These are phyloP conservation scores for Chelon labrosus DNA, from an alignment of 2,797 vertebrate genomes.

Conservation along the genomic window DNA sequence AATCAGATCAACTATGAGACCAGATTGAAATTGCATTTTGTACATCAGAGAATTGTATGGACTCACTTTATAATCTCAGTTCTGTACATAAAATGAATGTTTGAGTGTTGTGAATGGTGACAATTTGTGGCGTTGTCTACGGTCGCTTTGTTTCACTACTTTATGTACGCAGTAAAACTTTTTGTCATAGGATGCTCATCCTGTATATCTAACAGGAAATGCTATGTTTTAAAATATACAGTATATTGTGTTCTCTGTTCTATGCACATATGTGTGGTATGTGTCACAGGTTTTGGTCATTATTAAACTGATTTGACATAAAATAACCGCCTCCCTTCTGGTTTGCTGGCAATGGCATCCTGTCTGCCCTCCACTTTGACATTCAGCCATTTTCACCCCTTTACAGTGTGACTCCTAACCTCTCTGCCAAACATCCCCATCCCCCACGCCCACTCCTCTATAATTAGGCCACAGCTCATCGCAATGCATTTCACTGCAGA, in stretches of 20 bases:
- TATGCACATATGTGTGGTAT: slow-evolving; percentile 41
- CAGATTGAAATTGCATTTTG: slow-evolving; percentile 44
- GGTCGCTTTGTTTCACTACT: slow-evolving; percentile 30
- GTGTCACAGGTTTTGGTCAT: slow-evolving; percentile 47
- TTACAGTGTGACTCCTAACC: slow-evolving; percentile 56
- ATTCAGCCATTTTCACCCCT: slow-evolving; percentile 64
- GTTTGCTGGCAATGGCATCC: slow-evolving; percentile 39
- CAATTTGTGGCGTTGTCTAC: slow-evolving; percentile 43
- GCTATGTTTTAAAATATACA: slow-evolving; percentile 28
- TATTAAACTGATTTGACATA: slow-evolving; percentile 75
- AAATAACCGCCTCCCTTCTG: slow-evolving; percentile 32
- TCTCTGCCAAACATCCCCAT: slow-evolving; percentile 48
- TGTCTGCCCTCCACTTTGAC: slow-evolving; percentile 52
- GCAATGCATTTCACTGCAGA: slow-evolving; percentile 77
- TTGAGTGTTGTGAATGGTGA: slow-evolving; percentile 61
- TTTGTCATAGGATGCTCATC: slow-evolving; percentile 20
- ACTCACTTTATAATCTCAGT: slow-evolving; percentile 62
- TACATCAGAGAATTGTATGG: slow-evolving; percentile 62
- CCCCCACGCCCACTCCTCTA: slow-evolving; percentile 65
- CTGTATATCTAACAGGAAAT: slow-evolving; percentile 29
- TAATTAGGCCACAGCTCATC: slow-evolving; percentile 83
- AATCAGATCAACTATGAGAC: slow-evolving; percentile 53
- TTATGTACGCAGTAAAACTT: slow-evolving; percentile 8
- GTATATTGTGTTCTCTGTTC: slow-evolving; percentile 38
- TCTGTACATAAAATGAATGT: slow-evolving; percentile 76